Evolutionary conservation across 2,888 invertebrate species (phyloP).

Genomic region (Corythucha ciliata): DNA sequence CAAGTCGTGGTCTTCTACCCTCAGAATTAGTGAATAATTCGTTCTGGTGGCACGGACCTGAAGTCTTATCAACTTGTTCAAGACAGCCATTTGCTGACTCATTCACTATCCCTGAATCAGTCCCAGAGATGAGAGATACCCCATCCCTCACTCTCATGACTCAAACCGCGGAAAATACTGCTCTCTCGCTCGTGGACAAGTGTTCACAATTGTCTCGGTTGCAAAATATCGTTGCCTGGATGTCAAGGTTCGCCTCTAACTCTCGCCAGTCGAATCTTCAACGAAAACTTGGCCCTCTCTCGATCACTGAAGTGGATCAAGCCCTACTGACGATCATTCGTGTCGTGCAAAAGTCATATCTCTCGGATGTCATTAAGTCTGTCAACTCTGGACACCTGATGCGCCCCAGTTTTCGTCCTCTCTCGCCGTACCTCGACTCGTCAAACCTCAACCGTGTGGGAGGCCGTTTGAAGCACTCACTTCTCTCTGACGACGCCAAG

Average conservation of each 20-base stretch:
- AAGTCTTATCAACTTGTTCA: too few species aligned
- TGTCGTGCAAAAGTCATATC: too few species aligned
- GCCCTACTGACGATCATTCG: too few species aligned
- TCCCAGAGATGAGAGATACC: neutral
- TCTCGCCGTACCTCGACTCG: neutral
- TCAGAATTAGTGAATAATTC: conserved; percentile 4
- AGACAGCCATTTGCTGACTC: neutral
- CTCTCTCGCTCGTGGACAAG: neutral
- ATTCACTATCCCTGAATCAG: neutral
- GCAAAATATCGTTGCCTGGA: neutral
- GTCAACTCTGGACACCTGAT: too few species aligned
- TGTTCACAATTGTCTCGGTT: neutral
- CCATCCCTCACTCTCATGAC: neutral
- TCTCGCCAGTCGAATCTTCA: neutral
- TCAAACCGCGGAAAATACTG: too few species aligned
- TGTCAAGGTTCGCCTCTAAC: neutral
- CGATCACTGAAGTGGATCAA: too few species aligned
- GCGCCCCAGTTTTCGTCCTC: too few species aligned
- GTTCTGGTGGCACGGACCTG: conserved; percentile 21
- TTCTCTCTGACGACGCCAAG: neutral
- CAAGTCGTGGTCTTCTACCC: conserved; percentile 15
- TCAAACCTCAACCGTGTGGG: neutral
- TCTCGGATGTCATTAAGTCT: too few species aligned
- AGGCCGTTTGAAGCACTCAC: neutral
- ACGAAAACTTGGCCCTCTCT: too few species aligned